phyloP scores from a whole-genome alignment of 1,140 invertebrate genomes.

The Gonatopus flavifemur region DNA sequence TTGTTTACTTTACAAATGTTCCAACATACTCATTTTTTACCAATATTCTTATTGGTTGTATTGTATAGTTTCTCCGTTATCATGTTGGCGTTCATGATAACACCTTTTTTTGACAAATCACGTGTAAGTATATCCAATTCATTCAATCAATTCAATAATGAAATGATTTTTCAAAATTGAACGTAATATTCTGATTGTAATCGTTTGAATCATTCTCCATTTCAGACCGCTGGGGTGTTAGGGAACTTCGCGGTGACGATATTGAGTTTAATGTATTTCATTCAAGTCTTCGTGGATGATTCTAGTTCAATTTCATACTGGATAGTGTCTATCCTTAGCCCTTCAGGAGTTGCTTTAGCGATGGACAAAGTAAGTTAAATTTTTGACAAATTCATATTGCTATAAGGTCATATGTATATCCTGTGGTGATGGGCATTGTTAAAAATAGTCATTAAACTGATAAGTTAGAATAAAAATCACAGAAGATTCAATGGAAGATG shows the following conservation, averaged over 20 bases:
- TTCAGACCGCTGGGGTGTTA: slow-evolving; percentile 75
- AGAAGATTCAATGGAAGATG: too few species aligned
- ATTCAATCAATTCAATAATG: background rate
- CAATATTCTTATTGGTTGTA: slow-evolving; percentile 77
- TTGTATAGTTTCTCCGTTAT: slow-evolving; percentile 82
- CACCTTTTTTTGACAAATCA: slow-evolving; percentile 84
- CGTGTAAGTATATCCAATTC: slow-evolving; percentile 62
- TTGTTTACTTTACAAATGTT: slow-evolving; percentile 74
- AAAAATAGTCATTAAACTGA: too few species aligned
- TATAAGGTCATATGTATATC: too few species aligned
- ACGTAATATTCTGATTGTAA: background rate
- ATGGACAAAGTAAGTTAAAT: slow-evolving; percentile 79
- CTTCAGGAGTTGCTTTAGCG: slow-evolving; percentile 78
- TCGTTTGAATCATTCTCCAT: slow-evolving; percentile 21
- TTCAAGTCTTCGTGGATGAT: slow-evolving; percentile 74
- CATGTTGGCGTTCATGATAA: slow-evolving; percentile 80
- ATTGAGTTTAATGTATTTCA: slow-evolving; percentile 76
- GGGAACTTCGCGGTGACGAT: slow-evolving; percentile 77
- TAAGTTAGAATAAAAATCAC: too few species aligned
- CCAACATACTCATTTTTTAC: slow-evolving; percentile 73
- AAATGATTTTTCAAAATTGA: slow-evolving; percentile 9
- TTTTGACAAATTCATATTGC: too few species aligned
- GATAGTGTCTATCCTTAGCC: slow-evolving; percentile 77
- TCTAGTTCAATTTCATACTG: slow-evolving; percentile 69
- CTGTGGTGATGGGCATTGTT: too few species aligned